These are phyloP conservation scores for Alitta virens DNA, from an alignment of 2,888 invertebrate species.

Conservation along the genomic window DNA sequence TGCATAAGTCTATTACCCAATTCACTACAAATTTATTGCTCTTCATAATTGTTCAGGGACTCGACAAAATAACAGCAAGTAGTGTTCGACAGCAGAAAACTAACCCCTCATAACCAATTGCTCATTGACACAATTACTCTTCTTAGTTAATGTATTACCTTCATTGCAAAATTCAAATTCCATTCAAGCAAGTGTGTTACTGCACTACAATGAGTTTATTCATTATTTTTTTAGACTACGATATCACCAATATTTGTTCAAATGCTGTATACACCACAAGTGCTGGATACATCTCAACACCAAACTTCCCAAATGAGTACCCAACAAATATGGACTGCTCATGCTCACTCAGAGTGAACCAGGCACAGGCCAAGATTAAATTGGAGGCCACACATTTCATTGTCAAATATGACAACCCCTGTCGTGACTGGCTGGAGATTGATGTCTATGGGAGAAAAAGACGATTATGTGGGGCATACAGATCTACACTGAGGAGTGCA, in stretches of 20 bases:
- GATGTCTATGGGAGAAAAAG: conserved; percentile 10
- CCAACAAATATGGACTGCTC: conserved; percentile 25
- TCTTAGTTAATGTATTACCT: too few species aligned
- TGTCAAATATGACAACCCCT: conserved; percentile 26
- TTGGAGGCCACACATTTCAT: conserved; percentile 25
- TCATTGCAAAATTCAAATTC: too few species aligned
- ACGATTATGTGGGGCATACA: conserved; percentile 26
- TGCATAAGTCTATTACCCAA: too few species aligned
- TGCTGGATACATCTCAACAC: conserved; percentile 46
- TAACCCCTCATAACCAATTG: too few species aligned
- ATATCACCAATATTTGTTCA: conserved; percentile 41
- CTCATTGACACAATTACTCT: too few species aligned
- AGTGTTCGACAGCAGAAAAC: too few species aligned
- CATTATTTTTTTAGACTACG: conserved; percentile 33
- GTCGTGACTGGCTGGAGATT: conserved; percentile 27
- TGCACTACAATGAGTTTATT: too few species aligned
- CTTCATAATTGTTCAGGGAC: too few species aligned
- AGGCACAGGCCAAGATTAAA: conserved; percentile 6
- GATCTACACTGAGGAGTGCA: conserved; percentile 15
- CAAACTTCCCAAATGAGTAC: conserved; percentile 45
- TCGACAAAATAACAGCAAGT: too few species aligned
- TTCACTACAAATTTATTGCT: too few species aligned
- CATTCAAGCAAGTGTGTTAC: too few species aligned
- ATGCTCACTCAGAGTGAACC: conserved; percentile 14
- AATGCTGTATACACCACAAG: conserved; percentile 29